These are phyloP conservation scores for Chitala chitala DNA, from an alignment of 2,113 vertebrate genomes.

Conservation along the genomic window DNA sequence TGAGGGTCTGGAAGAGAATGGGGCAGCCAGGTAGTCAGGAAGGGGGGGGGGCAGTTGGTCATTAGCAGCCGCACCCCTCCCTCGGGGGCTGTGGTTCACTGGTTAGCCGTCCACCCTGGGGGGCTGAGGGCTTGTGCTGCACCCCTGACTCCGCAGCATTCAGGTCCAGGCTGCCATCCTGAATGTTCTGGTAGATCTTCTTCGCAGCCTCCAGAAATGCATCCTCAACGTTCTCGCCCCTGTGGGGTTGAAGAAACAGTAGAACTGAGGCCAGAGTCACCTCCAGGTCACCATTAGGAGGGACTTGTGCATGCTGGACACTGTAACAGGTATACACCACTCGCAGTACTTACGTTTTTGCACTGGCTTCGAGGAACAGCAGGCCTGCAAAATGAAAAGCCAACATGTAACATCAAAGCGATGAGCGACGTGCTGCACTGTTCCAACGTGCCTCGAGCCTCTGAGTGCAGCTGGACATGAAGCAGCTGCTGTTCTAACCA, in stretches of 20 bases:
- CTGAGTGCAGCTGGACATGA: too few relatives aligned
- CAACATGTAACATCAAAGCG: slow-evolving; percentile 5
- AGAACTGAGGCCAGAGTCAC: background rate
- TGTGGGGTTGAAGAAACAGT: slow-evolving; percentile 37
- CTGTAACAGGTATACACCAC: background rate
- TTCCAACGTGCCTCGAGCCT: too few relatives aligned
- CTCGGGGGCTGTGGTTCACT: slow-evolving; percentile 96
- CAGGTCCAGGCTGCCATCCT: slow-evolving; percentile 97
- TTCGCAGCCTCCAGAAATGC: slow-evolving; percentile 97
- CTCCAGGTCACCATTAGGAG: background rate
- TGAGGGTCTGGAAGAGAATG: too few relatives aligned
- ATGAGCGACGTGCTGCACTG: too few relatives aligned
- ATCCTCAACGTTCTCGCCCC: slow-evolving; percentile 96
- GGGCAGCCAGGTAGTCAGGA: too few relatives aligned
- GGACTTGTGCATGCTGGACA: too few relatives aligned
- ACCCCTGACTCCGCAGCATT: slow-evolving; percentile 96
- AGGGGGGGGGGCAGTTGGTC: slow-evolving; percentile 51
- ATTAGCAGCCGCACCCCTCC: slow-evolving; percentile 99
- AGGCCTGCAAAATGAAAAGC: slow-evolving; percentile 68
- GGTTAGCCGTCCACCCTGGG: slow-evolving; percentile 90
- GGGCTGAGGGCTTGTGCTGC: slow-evolving; percentile 96
- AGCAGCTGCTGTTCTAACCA: background rate
- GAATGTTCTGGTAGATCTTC: slow-evolving; percentile 99
- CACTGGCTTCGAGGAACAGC: slow-evolving; percentile 95
- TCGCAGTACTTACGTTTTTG: slow-evolving; percentile 88